These are phyloP conservation scores for Sisor rabdophorus DNA, from an alignment of 2,113 vertebrate species.

Conservation along the genomic window DNA sequence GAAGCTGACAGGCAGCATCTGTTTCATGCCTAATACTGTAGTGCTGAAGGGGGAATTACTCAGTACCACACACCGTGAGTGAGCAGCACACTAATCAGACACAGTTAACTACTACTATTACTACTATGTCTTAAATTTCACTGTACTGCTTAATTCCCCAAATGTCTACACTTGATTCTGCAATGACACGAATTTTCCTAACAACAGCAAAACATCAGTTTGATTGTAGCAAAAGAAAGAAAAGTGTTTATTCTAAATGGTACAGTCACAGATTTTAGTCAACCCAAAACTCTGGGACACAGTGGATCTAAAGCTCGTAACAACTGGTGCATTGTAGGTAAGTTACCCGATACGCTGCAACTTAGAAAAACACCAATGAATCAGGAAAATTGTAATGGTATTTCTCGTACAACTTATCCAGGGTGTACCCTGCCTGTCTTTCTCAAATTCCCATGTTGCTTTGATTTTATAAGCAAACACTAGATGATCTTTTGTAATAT, in stretches of 20 bases:
- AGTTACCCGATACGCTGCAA: no score
- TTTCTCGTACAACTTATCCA: no score
- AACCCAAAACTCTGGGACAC: not conserved
- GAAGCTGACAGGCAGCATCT: slow-evolving; percentile 26
- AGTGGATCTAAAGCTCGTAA: not conserved
- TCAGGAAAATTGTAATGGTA: no score
- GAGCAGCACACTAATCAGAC: slow-evolving; percentile 11
- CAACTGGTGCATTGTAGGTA: no score
- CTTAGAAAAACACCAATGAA: no score
- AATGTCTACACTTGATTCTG: not conserved
- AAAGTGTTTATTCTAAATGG: not conserved
- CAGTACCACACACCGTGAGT: not conserved
- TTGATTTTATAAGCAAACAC: not conserved
- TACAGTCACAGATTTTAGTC: not conserved
- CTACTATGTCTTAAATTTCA: not conserved
- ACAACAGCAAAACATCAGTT: not conserved
- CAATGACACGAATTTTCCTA: not conserved
- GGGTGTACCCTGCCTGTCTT: no score
- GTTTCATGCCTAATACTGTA: slow-evolving; percentile 13
- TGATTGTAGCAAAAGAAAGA: not conserved
- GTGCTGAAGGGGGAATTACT: slow-evolving; percentile 15
- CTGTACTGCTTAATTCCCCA: not conserved
- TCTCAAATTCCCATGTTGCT: no score
- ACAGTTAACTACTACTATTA: slow-evolving; percentile 9
- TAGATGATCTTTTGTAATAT: no score